Evolutionary conservation across 2,797 vertebrate genomes (phyloP).

Genomic region (Potorous gilbertii): DNA sequence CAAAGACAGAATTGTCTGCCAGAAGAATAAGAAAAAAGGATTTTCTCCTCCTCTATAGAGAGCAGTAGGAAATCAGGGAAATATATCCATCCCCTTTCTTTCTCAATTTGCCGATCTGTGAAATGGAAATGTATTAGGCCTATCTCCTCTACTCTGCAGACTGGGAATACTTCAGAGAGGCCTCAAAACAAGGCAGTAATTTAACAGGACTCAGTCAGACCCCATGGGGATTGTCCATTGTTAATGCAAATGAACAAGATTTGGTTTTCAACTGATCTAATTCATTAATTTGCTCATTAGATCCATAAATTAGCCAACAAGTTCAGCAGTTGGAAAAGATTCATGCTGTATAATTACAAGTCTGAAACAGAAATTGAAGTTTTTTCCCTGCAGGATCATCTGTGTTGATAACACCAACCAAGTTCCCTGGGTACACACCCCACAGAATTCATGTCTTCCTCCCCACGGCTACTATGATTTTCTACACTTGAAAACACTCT

Average conservation of each 20-base stretch:
- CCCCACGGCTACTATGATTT: neutral
- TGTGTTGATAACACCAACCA: neutral
- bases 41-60: neutral
- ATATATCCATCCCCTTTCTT: fast-evolving
- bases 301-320: neutral
- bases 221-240: neutral
- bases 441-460: neutral
- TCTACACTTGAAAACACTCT: neutral
- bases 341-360: slow-evolving; percentile 15
- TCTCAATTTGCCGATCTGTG: neutral
- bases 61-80: neutral
- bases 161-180: neutral
- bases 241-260: neutral
- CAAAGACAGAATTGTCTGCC: neutral
- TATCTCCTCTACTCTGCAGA: neutral
- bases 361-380: slow-evolving; percentile 38
- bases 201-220: neutral
- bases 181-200: neutral
- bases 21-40: neutral
- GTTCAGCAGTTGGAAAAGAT: slow-evolving; percentile 42
- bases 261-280: neutral
- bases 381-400: neutral
- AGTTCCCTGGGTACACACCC: neutral
- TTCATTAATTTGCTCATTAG: neutral
- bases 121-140: neutral